Evolutionary conservation across 2,888 invertebrate species (phyloP), one percentile per base, ranked within the genome.

Genomic region (Gibbula magus): DNA sequence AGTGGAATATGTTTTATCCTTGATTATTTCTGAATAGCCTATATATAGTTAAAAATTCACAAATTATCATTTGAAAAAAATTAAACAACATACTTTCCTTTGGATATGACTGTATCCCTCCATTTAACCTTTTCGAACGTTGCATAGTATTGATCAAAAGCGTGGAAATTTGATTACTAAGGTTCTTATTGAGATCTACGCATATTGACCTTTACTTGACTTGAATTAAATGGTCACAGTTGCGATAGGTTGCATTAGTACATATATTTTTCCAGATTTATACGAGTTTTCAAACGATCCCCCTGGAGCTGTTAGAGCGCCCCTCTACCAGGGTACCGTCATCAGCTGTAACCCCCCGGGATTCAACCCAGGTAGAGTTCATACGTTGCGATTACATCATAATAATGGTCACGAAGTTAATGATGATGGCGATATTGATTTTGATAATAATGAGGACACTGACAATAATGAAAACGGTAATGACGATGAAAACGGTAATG

Each of bases 301-400:
- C 18, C 87, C 83, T 32, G 89, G 88, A 7, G 79, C 84, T 18
- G 87, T 86, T 3, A 76, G 81, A 29, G 88, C 86, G 4, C 79
- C 81, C 20, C 81, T 81, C 8, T 88, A 87, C 66, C 83, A 86
- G 61, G 89, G 89, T 8, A 88, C 87, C 0, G 83, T 85, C 45
- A 81, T 89, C 7, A 86, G 81, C 81, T 89, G 89, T 77, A 86
- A 87, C 35, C 83, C 86, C 5, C 89, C 89, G 0, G 80, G 81
- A 0, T 83, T 82, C 32, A 89, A 88, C 79, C 89, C 89, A 79
- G 87, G 88, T 88, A 81, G n/a, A 35, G n/a, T 8, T 45, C 10
- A 10, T 29, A 16, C 52, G 22, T 54, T 16, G 35, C 16, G 18
- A 22, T 7, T n/a, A n/a, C n/a, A n/a, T n/a, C n/a, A n/a, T n/a